Percentiles rank a stretch among this genome's conserved stretches.
Evolutionary conservation across 2,797 vertebrate genomes (phyloP).

Genomic region (Parauchenoglanis ngamensis): DNA sequence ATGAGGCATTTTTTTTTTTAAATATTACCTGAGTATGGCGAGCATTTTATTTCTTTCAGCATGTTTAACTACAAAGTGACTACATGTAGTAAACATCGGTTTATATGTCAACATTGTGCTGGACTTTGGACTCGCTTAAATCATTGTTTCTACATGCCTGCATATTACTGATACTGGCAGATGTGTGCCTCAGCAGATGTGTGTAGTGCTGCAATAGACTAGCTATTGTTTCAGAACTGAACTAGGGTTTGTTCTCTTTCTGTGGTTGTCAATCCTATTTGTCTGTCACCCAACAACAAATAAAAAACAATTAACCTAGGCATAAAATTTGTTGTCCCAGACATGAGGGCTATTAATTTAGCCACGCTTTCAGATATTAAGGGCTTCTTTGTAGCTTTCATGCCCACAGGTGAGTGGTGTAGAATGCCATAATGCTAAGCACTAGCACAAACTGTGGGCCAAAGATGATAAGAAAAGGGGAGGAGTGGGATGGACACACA

Average conservation of each 20-base stretch:
- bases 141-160: too few relatives aligned
- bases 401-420: slow-evolving; percentile 29
- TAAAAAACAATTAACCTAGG: neutral
- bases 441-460: slow-evolving; percentile 48
- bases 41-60: too few relatives aligned
- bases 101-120: too few relatives aligned
- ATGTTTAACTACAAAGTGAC: too few relatives aligned
- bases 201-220: neutral
- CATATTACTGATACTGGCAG: too few relatives aligned
- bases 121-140: too few relatives aligned
- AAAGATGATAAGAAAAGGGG: slow-evolving; percentile 40
- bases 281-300: neutral
- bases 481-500: neutral
- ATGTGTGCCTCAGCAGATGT: neutral
- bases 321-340: neutral
- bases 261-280: neutral
- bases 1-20: too few relatives aligned
- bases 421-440: slow-evolving; percentile 51
- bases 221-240: neutral
- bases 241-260: too few relatives aligned
- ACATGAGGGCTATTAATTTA: neutral
- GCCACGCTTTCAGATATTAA: slow-evolving; percentile 25
- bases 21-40: too few relatives aligned
- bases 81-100: too few relatives aligned
- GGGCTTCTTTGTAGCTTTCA: slow-evolving; percentile 35